phyloP scores from a whole-genome alignment of 2,888 invertebrate genomes.

The Labia minor region DNA sequence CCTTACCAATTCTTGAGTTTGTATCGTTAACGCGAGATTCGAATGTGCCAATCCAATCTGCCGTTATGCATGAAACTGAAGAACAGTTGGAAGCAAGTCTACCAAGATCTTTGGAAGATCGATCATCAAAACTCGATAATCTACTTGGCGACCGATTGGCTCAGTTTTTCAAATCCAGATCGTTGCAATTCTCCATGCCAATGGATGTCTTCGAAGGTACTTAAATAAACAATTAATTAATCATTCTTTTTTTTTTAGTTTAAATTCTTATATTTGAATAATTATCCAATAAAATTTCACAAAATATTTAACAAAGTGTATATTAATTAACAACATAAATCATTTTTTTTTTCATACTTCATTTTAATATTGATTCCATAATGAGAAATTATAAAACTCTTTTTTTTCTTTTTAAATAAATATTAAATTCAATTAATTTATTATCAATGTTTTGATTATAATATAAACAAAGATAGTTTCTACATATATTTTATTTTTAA shows the following conservation, averaged over 20 bases:
- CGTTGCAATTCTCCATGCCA: conserved; percentile 36
- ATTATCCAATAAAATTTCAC: not conserved
- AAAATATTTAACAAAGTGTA: too few species aligned
- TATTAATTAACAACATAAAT: too few species aligned
- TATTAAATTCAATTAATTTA: too few species aligned
- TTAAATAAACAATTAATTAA: conserved; percentile 17
- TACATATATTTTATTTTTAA: too few species aligned
- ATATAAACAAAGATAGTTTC: too few species aligned
- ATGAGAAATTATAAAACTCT: too few species aligned
- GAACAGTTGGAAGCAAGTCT: conserved; percentile 23
- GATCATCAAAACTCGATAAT: conserved; percentile 28
- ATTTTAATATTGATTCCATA: too few species aligned
- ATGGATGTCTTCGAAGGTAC: conserved; percentile 36
- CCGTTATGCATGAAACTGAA: conserved; percentile 16
- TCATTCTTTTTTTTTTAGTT: not conserved
- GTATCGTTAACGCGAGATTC: conserved; percentile 23
- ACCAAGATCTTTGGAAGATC: conserved; percentile 22
- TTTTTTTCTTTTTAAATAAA: too few species aligned
- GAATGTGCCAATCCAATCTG: not conserved
- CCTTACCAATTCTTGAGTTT: conserved; percentile 23
- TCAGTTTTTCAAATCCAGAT: conserved; percentile 37
- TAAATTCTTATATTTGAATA: not conserved
- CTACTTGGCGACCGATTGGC: conserved; percentile 36
- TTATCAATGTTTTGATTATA: too few species aligned
- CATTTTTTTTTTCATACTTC: too few species aligned